These are phyloP conservation scores for Cataglyphis hispanica DNA, from an alignment of 1,140 invertebrate genomes.

Conservation along the genomic window DNA sequence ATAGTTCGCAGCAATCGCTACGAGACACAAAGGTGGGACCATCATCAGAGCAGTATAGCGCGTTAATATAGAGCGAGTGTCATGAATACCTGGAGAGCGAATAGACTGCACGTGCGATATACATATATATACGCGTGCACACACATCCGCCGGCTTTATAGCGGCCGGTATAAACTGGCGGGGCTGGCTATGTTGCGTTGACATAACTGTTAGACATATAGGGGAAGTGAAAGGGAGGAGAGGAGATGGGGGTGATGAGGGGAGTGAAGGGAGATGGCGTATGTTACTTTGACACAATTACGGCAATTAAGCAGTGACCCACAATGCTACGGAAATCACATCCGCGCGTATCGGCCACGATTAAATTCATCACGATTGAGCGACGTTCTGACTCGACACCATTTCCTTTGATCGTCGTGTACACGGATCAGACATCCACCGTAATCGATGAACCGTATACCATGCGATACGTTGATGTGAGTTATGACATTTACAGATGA, in stretches of 20 bases:
- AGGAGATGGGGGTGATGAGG: no score
- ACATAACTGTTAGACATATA: conserved; percentile 63
- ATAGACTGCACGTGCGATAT: conserved; percentile 42
- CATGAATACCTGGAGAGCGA: conserved; percentile 40
- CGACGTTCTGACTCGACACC: conserved; percentile 32
- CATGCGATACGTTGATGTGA: neutral
- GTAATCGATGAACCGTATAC: neutral
- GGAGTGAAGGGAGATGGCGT: conserved; percentile 8
- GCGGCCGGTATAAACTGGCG: conserved; percentile 20
- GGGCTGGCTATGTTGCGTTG: conserved; percentile 17
- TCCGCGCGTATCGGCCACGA: conserved; percentile 49
- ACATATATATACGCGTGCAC: neutral
- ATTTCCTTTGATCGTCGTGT: conserved; percentile 48
- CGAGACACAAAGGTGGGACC: conserved; percentile 15
- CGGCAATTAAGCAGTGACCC: conserved; percentile 68
- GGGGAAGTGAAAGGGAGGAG: neutral
- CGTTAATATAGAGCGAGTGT: conserved; percentile 54
- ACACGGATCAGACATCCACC: conserved; percentile 14
- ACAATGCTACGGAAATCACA: conserved; percentile 71
- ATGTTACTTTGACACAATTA: conserved; percentile 73
- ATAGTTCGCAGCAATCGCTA: neutral
- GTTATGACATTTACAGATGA: neutral
- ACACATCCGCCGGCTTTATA: conserved; percentile 63
- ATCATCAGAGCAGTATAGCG: conserved; percentile 27
- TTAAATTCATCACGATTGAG: conserved; percentile 67